Conservation (phyloP, 2,113 vertebrate species). For the Pseudopodoces humilis region DNA sequence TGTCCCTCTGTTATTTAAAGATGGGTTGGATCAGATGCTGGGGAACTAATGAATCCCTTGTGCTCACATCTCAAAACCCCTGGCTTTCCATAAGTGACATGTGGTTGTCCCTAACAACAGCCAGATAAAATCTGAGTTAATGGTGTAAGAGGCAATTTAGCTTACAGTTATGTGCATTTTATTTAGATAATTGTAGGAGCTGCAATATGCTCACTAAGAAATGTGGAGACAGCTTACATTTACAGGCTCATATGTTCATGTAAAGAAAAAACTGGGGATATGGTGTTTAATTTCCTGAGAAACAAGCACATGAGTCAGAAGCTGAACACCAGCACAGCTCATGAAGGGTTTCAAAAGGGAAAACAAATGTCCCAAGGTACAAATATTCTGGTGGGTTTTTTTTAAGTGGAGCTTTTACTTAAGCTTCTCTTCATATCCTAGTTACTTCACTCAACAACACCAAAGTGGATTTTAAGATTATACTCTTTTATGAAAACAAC, state of each 20-base stretch:
- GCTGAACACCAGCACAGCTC: not conserved
- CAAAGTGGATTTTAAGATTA: not conserved
- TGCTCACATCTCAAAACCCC: not conserved
- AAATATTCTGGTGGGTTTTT: not conserved
- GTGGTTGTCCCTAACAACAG: not conserved
- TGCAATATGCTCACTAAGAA: not conserved
- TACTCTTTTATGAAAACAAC: not conserved
- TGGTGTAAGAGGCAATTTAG: not conserved
- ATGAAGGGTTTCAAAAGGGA: not conserved
- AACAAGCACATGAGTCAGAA: not conserved
- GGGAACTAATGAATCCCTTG: not conserved
- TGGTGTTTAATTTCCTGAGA: not conserved
- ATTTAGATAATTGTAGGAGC: conserved; percentile 9
- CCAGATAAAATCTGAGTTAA: not conserved
- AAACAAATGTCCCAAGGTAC: not conserved
- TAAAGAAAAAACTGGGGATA: not conserved
- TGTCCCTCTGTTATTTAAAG: not conserved
- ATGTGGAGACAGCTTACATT: not conserved
- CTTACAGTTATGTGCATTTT: not conserved
- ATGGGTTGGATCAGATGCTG: not conserved
- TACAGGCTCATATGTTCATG: not conserved
- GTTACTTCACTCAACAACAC: not conserved
- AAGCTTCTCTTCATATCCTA: not conserved
- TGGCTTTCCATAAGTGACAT: not conserved
- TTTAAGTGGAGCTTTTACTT: not conserved